phyloP scores from a whole-genome alignment of 2,888 invertebrate species.

The Onthophagus sagittarius region DNA sequence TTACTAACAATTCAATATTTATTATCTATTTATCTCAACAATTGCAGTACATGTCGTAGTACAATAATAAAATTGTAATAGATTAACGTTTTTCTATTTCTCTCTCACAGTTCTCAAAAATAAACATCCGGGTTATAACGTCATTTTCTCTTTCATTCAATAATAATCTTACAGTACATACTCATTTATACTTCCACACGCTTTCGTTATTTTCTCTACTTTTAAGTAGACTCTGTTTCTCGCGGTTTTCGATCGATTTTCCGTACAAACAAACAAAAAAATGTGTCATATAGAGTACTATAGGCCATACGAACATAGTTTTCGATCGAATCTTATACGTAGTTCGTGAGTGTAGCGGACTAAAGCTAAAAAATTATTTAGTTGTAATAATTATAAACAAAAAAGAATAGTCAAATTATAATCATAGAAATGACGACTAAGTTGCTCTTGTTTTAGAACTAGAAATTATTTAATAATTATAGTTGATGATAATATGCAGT shows the following conservation, averaged over 20 bases:
- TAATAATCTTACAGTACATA: conserved; percentile 12
- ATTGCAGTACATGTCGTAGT: conserved; percentile 26
- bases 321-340: conserved; percentile 14
- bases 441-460: conserved; percentile 10
- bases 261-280: neutral
- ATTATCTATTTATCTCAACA: conserved; percentile 30
- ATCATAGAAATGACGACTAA: conserved; percentile 10
- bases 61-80: conserved; percentile 20
- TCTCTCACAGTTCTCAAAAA: conserved; percentile 20
- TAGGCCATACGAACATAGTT: neutral
- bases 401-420: conserved; percentile 3
- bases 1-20: conserved; percentile 30
- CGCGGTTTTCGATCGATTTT: neutral
- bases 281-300: neutral
- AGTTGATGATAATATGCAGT: neutral
- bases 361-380: conserved; percentile 18
- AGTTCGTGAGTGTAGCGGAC: conserved; percentile 1
- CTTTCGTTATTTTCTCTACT: neutral
- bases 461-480: conserved; percentile 2
- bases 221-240: neutral
- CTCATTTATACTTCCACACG: neutral
- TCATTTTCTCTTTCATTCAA: conserved; percentile 5
- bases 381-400: neutral
- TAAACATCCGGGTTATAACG: conserved; percentile 17
- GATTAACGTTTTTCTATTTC: conserved; percentile 19